Evolutionary conservation across 2,113 vertebrate genomes (phyloP), one percentile per base, ranked within the genome.

Genomic region (Albula goreensis): DNA sequence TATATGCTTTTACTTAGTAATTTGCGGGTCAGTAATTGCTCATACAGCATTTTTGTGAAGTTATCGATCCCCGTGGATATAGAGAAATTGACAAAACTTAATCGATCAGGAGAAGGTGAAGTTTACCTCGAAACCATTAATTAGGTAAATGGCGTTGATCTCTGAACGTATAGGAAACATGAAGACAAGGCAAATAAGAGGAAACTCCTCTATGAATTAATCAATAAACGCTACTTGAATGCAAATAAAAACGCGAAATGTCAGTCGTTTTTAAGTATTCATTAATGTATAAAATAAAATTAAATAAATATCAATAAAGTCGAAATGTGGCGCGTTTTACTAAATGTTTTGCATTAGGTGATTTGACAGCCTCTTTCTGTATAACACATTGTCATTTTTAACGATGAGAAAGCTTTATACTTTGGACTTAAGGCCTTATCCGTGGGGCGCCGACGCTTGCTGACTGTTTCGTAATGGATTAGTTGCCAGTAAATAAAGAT

Each of bases 11-110:
- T 31, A 60, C 53, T 8, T 83, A 53, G 41, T 51, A 31, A 56
- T 60, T 60, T 83, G 81, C 52, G 9, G 51, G 12, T 82, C 81
- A 41, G 52, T 53, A 83, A 5, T 56, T 83, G n/a, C 48, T 52
- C 31, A 83, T 66, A 63, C 57, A 48, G 50, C 83, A 81, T 25
- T 51, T 82, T 83, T 56, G n/a, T 84, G 56, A 41, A 25, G 22
- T 56, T 82, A 86, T 82, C 85, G 49, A 79, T 82, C 50, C 81
- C 83, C 6, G 49, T 52, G 80, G 77, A 86, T 81, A 60, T 85
- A 85, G 85, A 50, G 81, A 85, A 86, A 82, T 86, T 50, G 81
- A 81, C 78, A 86, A 86, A 52, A 17, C 66, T 41, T 52, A 25
- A 86, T 88, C 77, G 77, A 83, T 74, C 79, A 50, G 50, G 50